phyloP scores from a whole-genome alignment of 2,113 vertebrate genomes.

The Oxyruncus cristatus region DNA sequence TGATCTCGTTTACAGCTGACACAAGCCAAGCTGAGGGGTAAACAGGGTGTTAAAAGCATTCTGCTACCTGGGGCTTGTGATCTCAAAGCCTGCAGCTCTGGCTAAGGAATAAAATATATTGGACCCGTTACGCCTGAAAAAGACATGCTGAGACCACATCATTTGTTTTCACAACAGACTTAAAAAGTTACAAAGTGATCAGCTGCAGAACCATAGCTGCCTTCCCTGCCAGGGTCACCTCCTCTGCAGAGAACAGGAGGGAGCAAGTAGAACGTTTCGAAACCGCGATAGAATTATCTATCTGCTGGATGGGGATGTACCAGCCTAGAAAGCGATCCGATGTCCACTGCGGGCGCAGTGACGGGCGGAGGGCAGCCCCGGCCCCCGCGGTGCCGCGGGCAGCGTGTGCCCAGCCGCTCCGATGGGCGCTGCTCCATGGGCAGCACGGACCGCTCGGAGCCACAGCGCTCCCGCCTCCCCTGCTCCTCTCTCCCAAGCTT shows the following conservation, averaged over 20 bases:
- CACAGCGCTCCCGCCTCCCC: not conserved
- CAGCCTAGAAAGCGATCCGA: too few relatives aligned
- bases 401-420: not conserved
- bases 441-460: not conserved
- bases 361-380: not conserved
- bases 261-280: not conserved
- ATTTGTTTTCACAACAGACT: not conserved
- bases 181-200: not conserved
- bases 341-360: fast-evolving
- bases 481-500: not conserved
- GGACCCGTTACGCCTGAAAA: not conserved
- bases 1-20: not conserved
- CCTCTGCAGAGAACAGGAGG: not conserved
- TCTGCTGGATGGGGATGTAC: not conserved
- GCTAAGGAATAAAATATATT: not conserved
- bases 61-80: not conserved
- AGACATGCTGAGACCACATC: not conserved
- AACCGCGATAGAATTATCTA: too few relatives aligned
- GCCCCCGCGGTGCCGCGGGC: not conserved
- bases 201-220: not conserved
- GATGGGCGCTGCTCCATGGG: not conserved
- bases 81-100: not conserved
- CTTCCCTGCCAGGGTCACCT: not conserved
- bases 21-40: not conserved
- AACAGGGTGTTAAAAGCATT: not conserved